phyloP scores from a whole-genome alignment of 1,140 invertebrate species.

The Aphelinus atriplicis region DNA sequence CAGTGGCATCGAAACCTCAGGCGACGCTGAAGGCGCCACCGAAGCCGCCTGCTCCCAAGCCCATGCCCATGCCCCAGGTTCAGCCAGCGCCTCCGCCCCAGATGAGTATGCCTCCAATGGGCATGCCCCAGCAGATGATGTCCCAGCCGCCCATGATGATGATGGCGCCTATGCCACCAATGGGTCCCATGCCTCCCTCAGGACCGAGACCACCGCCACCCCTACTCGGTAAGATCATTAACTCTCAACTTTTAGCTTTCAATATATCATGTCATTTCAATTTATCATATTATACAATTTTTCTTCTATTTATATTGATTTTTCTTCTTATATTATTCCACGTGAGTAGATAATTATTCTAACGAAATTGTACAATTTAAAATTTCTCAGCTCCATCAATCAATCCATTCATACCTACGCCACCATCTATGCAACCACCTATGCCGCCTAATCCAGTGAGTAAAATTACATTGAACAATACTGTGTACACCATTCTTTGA shows the following conservation, averaged over 20 bases:
- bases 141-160: constrained; percentile 74
- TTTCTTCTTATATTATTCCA: background rate
- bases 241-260: too few species aligned
- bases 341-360: background rate
- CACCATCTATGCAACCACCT: constrained; percentile 61
- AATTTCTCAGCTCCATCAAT: constrained; percentile 64
- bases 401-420: constrained; percentile 63
- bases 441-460: constrained; percentile 51
- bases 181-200: constrained; percentile 70
- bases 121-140: constrained; percentile 69
- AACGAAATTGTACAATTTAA: background rate
- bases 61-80: constrained; percentile 54
- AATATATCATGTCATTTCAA: too few species aligned
- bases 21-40: constrained; percentile 63
- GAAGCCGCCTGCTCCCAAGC: constrained; percentile 61
- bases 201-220: background rate
- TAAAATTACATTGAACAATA: constrained; percentile 12
- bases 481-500: too few species aligned
- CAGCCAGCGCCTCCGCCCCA: constrained; percentile 60
- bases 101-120: constrained; percentile 64
- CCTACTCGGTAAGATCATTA: too few species aligned
- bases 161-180: constrained; percentile 73
- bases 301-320: background rate
- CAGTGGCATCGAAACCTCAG: constrained; percentile 64
- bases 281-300: background rate